phyloP scores from a whole-genome alignment of 2,113 vertebrate genomes.

The Dipodomys spectabilis region DNA sequence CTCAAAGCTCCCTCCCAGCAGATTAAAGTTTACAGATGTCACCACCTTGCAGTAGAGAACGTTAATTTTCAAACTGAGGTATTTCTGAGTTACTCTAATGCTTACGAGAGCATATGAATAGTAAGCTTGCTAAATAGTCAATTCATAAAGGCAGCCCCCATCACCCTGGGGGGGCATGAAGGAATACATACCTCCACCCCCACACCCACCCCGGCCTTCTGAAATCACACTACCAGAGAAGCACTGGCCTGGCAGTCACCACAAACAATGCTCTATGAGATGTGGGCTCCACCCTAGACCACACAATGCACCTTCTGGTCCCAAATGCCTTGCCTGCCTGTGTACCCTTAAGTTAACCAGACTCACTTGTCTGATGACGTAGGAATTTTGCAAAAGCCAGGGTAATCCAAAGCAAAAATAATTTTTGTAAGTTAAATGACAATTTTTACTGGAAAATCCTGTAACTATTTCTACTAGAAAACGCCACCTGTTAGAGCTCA shows the following conservation, averaged over 20 bases:
- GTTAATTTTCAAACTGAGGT: constrained; percentile 16
- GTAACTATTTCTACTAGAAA: background rate
- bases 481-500: background rate
- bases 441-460: constrained; percentile 8
- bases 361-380: background rate
- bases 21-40: no score
- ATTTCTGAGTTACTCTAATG: background rate
- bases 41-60: background rate
- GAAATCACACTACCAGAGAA: background rate
- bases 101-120: background rate
- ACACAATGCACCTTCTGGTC: background rate
- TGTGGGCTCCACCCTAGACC: background rate
- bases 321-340: background rate
- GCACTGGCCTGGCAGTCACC: background rate
- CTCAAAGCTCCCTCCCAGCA: background rate
- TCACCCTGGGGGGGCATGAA: background rate
- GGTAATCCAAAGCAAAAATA: background rate
- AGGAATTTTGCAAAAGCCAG: constrained; percentile 40
- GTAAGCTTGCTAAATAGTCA: background rate
- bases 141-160: background rate
- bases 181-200: no score
- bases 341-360: no score
- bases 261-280: background rate
- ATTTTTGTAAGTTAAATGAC: constrained; percentile 38
- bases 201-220: background rate